Percentiles rank a stretch among this genome's conserved stretches.
Conservation (phyloP, 2,888 invertebrate species). For the Drosophila mercatorum region DNA sequence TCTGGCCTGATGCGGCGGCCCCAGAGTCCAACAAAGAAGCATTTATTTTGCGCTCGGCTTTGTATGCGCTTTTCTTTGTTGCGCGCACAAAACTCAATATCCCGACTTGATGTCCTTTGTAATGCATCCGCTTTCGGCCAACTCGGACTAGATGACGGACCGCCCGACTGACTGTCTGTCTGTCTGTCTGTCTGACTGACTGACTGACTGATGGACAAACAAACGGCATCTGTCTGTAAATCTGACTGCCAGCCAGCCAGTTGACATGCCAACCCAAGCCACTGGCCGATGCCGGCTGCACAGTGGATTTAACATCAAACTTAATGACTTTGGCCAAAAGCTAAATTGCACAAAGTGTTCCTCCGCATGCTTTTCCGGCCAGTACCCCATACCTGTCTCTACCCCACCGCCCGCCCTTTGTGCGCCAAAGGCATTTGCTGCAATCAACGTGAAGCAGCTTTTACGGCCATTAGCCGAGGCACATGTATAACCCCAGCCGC, state of each 20-base stretch:
- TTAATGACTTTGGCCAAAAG: conserved; percentile 76
- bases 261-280: conserved; percentile 48
- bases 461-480: conserved; percentile 54
- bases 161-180: conserved; percentile 17
- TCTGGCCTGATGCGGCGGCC: conserved; percentile 16
- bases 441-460: conserved; percentile 64
- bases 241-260: conserved; percentile 53
- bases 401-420: background rate
- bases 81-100: conserved; percentile 77
- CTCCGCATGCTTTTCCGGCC: conserved; percentile 5
- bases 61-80: conserved; percentile 79
- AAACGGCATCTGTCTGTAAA: conserved; percentile 51
- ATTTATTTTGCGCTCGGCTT: conserved; percentile 77
- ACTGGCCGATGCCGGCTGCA: conserved; percentile 13
- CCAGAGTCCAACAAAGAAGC: conserved; percentile 69
- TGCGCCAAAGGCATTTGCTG: conserved; percentile 37
- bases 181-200: conserved; percentile 8
- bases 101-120: conserved; percentile 74
- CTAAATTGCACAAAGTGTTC: conserved; percentile 70
- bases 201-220: conserved; percentile 21
- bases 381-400: background rate
- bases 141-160: conserved; percentile 29
- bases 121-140: conserved; percentile 72
- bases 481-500: conserved; percentile 2
- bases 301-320: conserved; percentile 64